These are phyloP conservation scores for Diabrotica undecimpunctata DNA, from an alignment of 1,140 invertebrate species.

Conservation along the genomic window DNA sequence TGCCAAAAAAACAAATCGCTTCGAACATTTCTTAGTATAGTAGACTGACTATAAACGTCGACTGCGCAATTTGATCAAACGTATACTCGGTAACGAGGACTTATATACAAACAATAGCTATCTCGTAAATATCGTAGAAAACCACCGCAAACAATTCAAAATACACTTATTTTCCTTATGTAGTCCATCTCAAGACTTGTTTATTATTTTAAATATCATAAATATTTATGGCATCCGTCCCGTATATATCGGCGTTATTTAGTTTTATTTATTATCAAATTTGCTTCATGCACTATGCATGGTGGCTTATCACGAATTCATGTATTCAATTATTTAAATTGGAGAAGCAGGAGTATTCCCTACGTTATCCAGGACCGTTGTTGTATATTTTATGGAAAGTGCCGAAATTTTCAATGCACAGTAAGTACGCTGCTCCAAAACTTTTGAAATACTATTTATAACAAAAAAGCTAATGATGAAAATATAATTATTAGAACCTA, in stretches of 20 bases:
- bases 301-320: conserved; percentile 47
- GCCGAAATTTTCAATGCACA: neutral
- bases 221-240: conserved; percentile 45
- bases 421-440: no score
- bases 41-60: no score
- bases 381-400: neutral
- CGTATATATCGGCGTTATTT: conserved; percentile 43
- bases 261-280: conserved; percentile 50
- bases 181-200: conserved; percentile 30
- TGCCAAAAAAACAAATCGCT: no score
- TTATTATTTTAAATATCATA: conserved; percentile 41
- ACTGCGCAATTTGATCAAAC: no score
- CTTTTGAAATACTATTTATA: no score
- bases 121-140: neutral
- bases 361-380: neutral
- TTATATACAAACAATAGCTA: neutral
- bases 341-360: conserved; percentile 24
- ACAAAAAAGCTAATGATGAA: no score
- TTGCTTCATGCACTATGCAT: conserved; percentile 48
- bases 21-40: no score
- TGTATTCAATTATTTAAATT: conserved; percentile 50
- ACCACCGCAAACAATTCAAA: conserved; percentile 1
- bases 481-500: no score
- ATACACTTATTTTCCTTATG: conserved; percentile 7
- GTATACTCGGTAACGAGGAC: no score